These are phyloP conservation scores for Aldabrachelys gigantea DNA, from an alignment of 2,113 vertebrate species.

Conservation along the genomic window DNA sequence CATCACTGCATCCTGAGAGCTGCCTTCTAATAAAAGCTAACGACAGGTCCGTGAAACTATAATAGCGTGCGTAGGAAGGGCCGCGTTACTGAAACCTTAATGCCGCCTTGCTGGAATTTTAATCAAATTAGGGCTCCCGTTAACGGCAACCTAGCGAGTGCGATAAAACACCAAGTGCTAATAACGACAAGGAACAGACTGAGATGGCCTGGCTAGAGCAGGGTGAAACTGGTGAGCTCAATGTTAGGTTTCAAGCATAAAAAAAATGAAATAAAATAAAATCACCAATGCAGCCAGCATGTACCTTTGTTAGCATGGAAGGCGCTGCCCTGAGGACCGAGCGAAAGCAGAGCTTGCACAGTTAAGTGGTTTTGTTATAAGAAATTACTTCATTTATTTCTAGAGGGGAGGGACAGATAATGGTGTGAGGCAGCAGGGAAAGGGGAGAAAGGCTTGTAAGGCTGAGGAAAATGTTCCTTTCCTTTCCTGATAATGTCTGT, in stretches of 20 bases:
- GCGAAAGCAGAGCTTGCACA: background rate
- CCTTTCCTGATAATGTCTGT: background rate
- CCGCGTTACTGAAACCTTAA: background rate
- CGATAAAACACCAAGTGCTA: background rate
- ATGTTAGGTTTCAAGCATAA: background rate
- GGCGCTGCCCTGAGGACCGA: background rate
- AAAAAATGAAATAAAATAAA: background rate
- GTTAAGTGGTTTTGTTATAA: background rate
- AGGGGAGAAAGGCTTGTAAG: background rate
- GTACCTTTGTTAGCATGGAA: background rate
- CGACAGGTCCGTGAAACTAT: background rate
- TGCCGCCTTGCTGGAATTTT: background rate
- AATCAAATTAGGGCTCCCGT: conserved; percentile 17
- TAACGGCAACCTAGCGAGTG: background rate
- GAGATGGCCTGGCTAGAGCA: fast-evolving
- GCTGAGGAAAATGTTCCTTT: background rate
- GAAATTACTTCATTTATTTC: background rate
- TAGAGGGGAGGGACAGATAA: background rate
- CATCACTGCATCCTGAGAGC: background rate
- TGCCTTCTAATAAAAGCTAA: background rate
- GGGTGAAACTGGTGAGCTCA: background rate
- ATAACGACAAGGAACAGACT: background rate
- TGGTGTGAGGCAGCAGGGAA: background rate
- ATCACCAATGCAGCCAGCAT: background rate
- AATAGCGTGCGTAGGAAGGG: background rate